Percentiles rank a stretch among this genome's conserved stretches.
Conservation (phyloP, 2,113 vertebrate species). For the Rostratula benghalensis region DNA sequence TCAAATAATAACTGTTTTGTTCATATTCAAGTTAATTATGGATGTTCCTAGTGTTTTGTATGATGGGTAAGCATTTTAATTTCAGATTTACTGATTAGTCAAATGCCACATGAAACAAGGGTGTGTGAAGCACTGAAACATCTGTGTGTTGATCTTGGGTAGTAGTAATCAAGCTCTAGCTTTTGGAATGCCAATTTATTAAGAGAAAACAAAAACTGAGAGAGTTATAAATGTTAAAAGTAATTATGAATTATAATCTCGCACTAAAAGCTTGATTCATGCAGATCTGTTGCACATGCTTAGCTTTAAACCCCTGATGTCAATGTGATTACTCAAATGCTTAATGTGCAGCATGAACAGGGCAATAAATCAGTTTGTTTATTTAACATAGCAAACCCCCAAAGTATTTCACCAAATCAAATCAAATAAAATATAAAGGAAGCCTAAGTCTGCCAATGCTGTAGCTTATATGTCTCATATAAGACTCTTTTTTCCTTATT, state of each 20-base stretch:
- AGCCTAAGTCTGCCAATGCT: neutral
- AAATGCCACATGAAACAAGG: neutral
- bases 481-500: neutral
- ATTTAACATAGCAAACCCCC: neutral
- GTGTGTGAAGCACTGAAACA: neutral
- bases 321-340: neutral
- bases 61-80: neutral
- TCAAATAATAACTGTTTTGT: neutral
- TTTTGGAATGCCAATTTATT: neutral
- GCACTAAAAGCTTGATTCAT: neutral
- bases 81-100: neutral
- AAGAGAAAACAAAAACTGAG: neutral
- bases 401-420: neutral
- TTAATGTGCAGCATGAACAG: neutral
- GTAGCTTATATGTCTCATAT: neutral
- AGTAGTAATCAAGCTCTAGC: neutral
- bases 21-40: neutral
- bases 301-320: neutral
- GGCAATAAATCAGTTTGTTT: conserved; percentile 6
- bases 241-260: conserved; percentile 16
- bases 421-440: neutral
- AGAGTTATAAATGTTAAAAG: neutral
- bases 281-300: neutral
- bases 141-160: neutral
- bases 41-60: neutral